Evolutionary conservation across 2,797 vertebrate species (phyloP).

Genomic region (Poeciliopsis infans): DNA sequence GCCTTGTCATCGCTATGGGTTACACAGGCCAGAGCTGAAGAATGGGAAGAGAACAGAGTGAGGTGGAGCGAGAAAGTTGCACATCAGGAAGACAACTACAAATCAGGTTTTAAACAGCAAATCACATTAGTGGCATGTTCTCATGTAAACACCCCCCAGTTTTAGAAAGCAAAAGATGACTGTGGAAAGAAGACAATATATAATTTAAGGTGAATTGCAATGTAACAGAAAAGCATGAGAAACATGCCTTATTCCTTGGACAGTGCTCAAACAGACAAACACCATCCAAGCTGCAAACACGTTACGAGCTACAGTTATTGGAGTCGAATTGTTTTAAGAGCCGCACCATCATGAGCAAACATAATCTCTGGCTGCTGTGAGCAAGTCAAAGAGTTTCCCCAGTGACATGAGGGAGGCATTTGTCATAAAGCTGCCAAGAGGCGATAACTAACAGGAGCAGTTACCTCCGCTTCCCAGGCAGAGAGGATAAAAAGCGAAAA

Average conservation of each 20-base stretch:
- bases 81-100: conserved; percentile 43
- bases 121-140: conserved; percentile 69
- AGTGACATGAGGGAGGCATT: conserved; percentile 50
- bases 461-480: conserved; percentile 50
- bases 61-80: conserved; percentile 62
- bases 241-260: conserved; percentile 14
- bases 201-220: conserved; percentile 17
- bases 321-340: conserved; percentile 18
- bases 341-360: conserved; percentile 41
- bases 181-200: background rate
- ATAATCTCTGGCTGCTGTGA: conserved; percentile 35
- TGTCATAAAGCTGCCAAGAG: conserved; percentile 60
- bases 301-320: conserved; percentile 30
- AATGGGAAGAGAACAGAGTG: conserved; percentile 76
- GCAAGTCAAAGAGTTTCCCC: conserved; percentile 43
- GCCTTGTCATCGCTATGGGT: conserved; percentile 75
- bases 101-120: conserved; percentile 69
- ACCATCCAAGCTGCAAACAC: conserved; percentile 33
- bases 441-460: conserved; percentile 59
- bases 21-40: conserved; percentile 73
- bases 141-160: conserved; percentile 69
- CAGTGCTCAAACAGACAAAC: conserved; percentile 20
- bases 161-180: conserved; percentile 23
- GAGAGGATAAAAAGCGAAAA: conserved; percentile 51
- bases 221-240: conserved; percentile 29